Evolutionary conservation across 2,888 invertebrate species (phyloP).

Genomic region (Plagodis dolabraria): DNA sequence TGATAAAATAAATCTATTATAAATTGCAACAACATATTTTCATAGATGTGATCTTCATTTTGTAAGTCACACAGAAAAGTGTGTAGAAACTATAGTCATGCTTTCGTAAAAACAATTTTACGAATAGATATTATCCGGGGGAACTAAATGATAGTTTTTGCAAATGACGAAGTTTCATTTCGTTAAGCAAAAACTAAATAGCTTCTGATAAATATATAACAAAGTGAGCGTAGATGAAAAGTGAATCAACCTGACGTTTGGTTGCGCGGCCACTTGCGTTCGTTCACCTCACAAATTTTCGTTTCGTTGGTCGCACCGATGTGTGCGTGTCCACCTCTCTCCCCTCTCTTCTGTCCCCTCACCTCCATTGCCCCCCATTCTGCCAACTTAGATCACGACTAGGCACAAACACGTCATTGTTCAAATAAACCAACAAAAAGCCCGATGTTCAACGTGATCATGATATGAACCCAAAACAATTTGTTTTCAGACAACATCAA

Average conservation of each 20-base stretch:
- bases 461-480: slow-evolving; percentile 39
- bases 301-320: slow-evolving; percentile 77
- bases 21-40: no score
- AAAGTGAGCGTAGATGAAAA: slow-evolving; percentile 79
- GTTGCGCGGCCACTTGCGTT: slow-evolving; percentile 79
- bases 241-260: slow-evolving; percentile 82
- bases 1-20: no score
- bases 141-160: slow-evolving; percentile 9
- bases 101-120: no score
- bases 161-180: slow-evolving; percentile 66
- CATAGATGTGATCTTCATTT: no score
- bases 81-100: no score
- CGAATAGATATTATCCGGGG: not conserved
- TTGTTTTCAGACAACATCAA: slow-evolving; percentile 44
- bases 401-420: slow-evolving; percentile 58
- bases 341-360: slow-evolving; percentile 38
- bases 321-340: slow-evolving; percentile 60
- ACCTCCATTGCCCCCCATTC: slow-evolving; percentile 58
- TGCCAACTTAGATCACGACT: slow-evolving; percentile 71
- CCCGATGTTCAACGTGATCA: slow-evolving; percentile 30
- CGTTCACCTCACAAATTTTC: slow-evolving; percentile 84
- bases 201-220: slow-evolving; percentile 57
- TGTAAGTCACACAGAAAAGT: no score
- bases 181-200: slow-evolving; percentile 59
- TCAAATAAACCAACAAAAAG: slow-evolving; percentile 52